These are phyloP conservation scores for Amiota communis DNA, from an alignment of 2,888 invertebrate genomes.

Conservation along the genomic window DNA sequence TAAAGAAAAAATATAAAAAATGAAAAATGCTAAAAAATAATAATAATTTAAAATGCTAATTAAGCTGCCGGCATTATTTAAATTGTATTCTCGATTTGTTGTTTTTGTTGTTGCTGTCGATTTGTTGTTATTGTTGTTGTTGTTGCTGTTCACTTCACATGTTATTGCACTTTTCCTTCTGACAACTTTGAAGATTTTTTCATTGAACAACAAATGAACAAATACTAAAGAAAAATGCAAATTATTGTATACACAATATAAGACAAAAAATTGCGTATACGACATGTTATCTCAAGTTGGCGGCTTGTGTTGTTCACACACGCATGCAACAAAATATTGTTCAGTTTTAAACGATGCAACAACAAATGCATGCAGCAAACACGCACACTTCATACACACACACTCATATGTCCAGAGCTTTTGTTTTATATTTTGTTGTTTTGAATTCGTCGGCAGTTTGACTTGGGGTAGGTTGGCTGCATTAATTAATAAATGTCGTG, in stretches of 20 bases:
- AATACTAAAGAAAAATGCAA: conserved; percentile 49
- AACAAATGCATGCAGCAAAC: neutral
- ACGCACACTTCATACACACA: neutral
- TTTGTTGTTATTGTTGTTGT: conserved; percentile 13
- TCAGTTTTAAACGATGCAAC: neutral
- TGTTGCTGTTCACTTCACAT: conserved; percentile 10
- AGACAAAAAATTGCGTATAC: conserved; percentile 54
- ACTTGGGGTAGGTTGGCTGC: conserved; percentile 40
- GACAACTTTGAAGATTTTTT: neutral
- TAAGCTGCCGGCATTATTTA: conserved; percentile 65
- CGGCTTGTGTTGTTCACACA: neutral
- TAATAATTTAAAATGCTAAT: conserved; percentile 67
- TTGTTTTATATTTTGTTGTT: neutral
- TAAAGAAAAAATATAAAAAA: too few relatives aligned
- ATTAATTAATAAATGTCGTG: conserved; percentile 69
- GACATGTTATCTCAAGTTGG: conserved; percentile 25
- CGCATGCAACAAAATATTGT: neutral
- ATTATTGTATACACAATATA: neutral
- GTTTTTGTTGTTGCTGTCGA: conserved; percentile 38
- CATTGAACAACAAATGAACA: conserved; percentile 41
- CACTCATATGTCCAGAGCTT: neutral
- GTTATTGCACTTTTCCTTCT: neutral
- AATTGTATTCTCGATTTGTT: conserved; percentile 25
- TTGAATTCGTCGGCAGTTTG: neutral
- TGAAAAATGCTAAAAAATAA: conserved; percentile 7